A percentile compares a stretch with the other conserved stretches of the same genome.
Evolutionary conservation across 2,113 vertebrate genomes (phyloP).

Genomic region (Melospiza georgiana): DNA sequence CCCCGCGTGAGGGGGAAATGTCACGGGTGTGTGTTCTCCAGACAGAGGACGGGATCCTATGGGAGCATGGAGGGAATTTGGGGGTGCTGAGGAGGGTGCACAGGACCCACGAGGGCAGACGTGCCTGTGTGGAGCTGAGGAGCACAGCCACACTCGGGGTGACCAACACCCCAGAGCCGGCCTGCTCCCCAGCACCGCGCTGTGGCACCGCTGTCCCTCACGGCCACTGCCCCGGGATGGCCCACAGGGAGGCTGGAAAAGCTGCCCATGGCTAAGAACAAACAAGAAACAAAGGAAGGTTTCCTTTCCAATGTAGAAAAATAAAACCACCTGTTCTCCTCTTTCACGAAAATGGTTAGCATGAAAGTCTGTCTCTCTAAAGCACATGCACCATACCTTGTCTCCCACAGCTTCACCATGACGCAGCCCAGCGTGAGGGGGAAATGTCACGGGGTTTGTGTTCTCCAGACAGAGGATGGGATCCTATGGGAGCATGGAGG

Average conservation of each 20-base stretch:
- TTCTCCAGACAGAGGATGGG: fast-evolving
- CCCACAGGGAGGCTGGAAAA: not conserved
- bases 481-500: not conserved
- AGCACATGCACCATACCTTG: not conserved
- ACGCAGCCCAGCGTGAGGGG: not conserved
- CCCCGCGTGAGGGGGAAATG: not conserved
- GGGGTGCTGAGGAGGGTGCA: not conserved
- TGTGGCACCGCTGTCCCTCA: too few relatives aligned
- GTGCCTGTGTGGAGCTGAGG: too few relatives aligned
- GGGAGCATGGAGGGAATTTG: not conserved
- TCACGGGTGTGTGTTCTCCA: fast-evolving
- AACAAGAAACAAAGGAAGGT: not conserved
- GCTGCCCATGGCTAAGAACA: too few relatives aligned
- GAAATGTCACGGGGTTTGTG: fast-evolving
- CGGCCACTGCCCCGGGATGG: too few relatives aligned
- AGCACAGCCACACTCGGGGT: too few relatives aligned
- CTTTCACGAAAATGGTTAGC: not conserved
- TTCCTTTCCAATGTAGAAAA: not conserved
- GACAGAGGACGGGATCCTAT: fast-evolving
- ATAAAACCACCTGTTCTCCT: not conserved
- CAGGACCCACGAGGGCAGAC: too few relatives aligned
- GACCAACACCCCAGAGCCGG: too few relatives aligned
- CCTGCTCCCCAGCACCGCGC: too few relatives aligned
- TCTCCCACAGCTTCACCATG: not conserved
- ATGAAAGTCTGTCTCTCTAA: not conserved